Conservation (phyloP, 2,113 vertebrate genomes). For the Myanophis thanlyinensis region DNA sequence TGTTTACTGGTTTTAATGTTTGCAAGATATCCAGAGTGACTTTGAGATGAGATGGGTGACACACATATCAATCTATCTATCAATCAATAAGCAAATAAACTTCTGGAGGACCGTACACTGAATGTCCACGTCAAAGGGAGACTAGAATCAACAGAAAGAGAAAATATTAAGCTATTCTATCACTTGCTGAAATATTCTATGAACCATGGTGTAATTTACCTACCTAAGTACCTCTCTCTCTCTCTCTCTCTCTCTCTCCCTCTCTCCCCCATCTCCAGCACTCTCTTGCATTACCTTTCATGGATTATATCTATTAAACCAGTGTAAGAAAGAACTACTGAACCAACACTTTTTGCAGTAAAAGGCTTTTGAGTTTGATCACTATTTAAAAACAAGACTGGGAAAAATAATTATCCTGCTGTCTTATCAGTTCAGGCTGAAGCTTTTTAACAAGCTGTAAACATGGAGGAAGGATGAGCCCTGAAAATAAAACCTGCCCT, state of each 20-base stretch:
- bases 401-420: background rate
- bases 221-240: background rate
- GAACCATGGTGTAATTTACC: background rate
- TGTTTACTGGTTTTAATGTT: background rate
- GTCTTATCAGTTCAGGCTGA: slow-evolving; percentile 21
- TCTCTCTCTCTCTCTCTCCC: too few species aligned
- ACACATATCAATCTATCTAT: background rate
- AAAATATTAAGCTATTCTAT: background rate
- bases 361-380: background rate
- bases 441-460: slow-evolving; percentile 28
- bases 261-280: background rate
- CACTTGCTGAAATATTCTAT: background rate
- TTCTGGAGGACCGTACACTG: background rate
- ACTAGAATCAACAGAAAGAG: background rate
- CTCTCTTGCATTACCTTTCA: background rate
- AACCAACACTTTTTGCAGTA: background rate
- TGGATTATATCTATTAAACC: background rate
- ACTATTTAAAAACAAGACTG: slow-evolving; percentile 4
- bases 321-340: background rate
- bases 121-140: background rate
- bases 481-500: background rate
- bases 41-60: background rate
- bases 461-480: slow-evolving; percentile 7
- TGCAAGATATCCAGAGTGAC: background rate
- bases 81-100: background rate